phyloP scores from a whole-genome alignment of 2,888 invertebrate species.

The Pilophorus perplexus region DNA sequence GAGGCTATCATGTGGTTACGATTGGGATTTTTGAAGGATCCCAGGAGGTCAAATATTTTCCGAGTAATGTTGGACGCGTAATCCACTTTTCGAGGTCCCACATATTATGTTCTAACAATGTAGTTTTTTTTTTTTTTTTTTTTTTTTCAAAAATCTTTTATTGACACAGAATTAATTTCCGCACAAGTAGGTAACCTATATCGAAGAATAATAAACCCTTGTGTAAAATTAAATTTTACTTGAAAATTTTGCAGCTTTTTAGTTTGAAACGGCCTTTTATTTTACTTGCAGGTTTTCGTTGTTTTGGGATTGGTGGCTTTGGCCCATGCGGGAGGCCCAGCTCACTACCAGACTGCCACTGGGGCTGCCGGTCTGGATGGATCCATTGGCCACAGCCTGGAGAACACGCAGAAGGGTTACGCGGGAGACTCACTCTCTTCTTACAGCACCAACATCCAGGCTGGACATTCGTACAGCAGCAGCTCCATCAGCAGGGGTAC shows the following conservation, averaged over 20 bases:
- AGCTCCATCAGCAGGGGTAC: constrained; percentile 42
- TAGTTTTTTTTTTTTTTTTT: too few relatives aligned
- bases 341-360: constrained; percentile 47
- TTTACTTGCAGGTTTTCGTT: constrained; percentile 42
- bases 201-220: too few relatives aligned
- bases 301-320: constrained; percentile 45
- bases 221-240: background rate
- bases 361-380: constrained; percentile 54
- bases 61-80: too few relatives aligned
- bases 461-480: constrained; percentile 40
- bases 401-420: constrained; percentile 53
- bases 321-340: constrained; percentile 47
- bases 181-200: too few relatives aligned
- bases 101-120: too few relatives aligned
- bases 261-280: too few relatives aligned
- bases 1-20: too few relatives aligned
- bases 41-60: too few relatives aligned
- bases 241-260: background rate
- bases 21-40: too few relatives aligned
- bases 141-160: too few relatives aligned
- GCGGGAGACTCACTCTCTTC: constrained; percentile 52
- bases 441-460: constrained; percentile 52
- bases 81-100: too few relatives aligned
- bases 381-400: constrained; percentile 52
- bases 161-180: too few relatives aligned